Evolutionary conservation across 1,140 invertebrate genomes (phyloP).

Genomic region (Caligus rogercresseyi): DNA sequence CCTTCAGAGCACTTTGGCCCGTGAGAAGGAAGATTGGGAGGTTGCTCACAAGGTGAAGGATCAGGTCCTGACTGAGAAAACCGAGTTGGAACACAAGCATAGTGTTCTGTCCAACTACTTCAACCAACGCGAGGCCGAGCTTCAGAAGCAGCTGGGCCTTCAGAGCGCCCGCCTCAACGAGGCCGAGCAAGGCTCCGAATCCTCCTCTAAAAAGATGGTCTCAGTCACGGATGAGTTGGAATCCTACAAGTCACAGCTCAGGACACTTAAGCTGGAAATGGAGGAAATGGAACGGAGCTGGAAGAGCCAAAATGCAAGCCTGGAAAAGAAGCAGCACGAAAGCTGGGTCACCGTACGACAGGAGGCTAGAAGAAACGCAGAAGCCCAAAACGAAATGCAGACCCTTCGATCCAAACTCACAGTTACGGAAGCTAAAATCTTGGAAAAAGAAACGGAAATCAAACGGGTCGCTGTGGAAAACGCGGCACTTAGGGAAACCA

Average conservation of each 20-base stretch:
- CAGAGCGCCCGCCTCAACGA: neutral
- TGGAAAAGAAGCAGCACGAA: constrained; percentile 20
- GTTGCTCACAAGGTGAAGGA: constrained; percentile 7
- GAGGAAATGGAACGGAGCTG: constrained; percentile 18
- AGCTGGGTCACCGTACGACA: constrained; percentile 20
- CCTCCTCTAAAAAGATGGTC: constrained; percentile 1
- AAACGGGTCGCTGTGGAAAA: neutral
- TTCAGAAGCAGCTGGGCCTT: constrained; percentile 15
- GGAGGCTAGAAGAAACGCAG: neutral
- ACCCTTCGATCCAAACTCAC: constrained; percentile 4
- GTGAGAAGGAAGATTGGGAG: neutral
- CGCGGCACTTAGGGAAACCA: constrained; percentile 6
- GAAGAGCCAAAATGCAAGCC: constrained; percentile 13
- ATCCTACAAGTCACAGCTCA: constrained; percentile 12
- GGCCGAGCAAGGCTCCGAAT: neutral
- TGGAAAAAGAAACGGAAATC: constrained; percentile 7
- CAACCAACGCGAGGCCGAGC: constrained; percentile 11
- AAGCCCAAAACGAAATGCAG: constrained; percentile 16
- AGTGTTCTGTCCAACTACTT: constrained; percentile 8
- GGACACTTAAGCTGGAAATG: constrained; percentile 18
- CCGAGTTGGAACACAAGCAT: constrained; percentile 1
- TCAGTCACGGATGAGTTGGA: neutral
- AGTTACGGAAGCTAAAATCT: neutral
- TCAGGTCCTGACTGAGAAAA: neutral
- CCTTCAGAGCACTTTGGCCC: neutral